Evolutionary conservation across 2,113 vertebrate genomes (phyloP).

Genomic region (Nothoprocta pentlandii): DNA sequence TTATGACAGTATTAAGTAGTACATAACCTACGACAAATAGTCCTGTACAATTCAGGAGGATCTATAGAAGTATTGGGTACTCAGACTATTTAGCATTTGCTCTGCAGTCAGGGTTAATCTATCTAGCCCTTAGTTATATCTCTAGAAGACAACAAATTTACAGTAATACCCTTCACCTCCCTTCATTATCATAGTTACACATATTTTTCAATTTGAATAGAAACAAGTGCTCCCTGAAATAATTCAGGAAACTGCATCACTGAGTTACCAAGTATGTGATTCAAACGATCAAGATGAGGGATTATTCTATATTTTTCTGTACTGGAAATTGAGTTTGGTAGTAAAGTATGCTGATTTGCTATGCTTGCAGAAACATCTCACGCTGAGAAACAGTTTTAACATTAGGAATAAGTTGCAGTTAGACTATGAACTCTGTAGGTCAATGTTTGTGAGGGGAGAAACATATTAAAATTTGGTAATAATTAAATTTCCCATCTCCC

Average conservation of each 20-base stretch:
- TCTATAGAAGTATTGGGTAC: conserved; percentile 37
- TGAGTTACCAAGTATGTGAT: conserved; percentile 43
- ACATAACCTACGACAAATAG: conserved; percentile 78
- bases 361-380: conserved; percentile 72
- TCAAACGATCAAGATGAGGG: conserved; percentile 50
- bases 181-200: conserved; percentile 60
- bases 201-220: conserved; percentile 63
- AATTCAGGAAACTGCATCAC: conserved; percentile 65
- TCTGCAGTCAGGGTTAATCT: conserved; percentile 34
- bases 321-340: conserved; percentile 60
- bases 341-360: conserved; percentile 64
- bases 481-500: conserved; percentile 69
- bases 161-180: conserved; percentile 45
- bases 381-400: conserved; percentile 58
- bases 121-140: conserved; percentile 58
- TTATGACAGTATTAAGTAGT: conserved; percentile 81
- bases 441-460: conserved; percentile 49
- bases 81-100: conserved; percentile 34
- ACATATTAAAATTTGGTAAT: conserved; percentile 63
- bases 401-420: conserved; percentile 68
- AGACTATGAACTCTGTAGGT: conserved; percentile 52
- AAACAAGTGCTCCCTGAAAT: conserved; percentile 70
- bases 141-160: conserved; percentile 31
- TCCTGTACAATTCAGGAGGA: conserved; percentile 69
- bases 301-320: conserved; percentile 16